These are phyloP conservation scores for Tenebrio molitor DNA, from an alignment of 1,140 invertebrate species.

Conservation along the genomic window DNA sequence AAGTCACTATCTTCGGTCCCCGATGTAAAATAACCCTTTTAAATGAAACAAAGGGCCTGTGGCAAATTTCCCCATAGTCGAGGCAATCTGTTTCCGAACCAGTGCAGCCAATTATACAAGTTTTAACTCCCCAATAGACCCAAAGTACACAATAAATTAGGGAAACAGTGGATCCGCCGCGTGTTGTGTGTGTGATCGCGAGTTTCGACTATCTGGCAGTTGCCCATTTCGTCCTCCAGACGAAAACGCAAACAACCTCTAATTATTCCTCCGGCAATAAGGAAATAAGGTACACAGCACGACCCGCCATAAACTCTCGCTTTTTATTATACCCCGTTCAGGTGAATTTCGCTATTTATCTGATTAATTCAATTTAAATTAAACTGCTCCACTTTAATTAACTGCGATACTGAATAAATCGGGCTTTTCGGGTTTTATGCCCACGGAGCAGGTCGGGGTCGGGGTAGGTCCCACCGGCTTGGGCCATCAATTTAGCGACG, in stretches of 20 bases:
- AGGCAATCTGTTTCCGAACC: slow-evolving; percentile 65
- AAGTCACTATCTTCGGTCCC: slow-evolving; percentile 56
- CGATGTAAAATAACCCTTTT: slow-evolving; percentile 58
- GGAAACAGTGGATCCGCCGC: slow-evolving; percentile 50
- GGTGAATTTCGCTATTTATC: slow-evolving; percentile 38
- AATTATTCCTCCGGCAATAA: slow-evolving; percentile 29
- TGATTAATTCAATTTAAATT: slow-evolving; percentile 41
- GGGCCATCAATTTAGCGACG: slow-evolving; percentile 7
- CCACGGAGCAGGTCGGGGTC: slow-evolving; percentile 1
- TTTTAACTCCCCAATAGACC: slow-evolving; percentile 55
- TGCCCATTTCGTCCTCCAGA: not conserved
- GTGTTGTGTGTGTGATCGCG: slow-evolving; percentile 37
- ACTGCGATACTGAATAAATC: slow-evolving; percentile 31
- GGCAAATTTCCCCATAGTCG: slow-evolving; percentile 59
- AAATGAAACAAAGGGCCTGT: slow-evolving; percentile 58
- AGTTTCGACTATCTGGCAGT: slow-evolving; percentile 30
- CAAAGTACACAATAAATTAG: slow-evolving; percentile 57
- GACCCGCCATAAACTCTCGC: slow-evolving; percentile 16
- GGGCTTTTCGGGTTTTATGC: slow-evolving; percentile 12
- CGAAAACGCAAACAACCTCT: slow-evolving; percentile 18
- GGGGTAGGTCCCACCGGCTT: not conserved
- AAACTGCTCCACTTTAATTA: slow-evolving; percentile 35
- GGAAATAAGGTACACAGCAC: slow-evolving; percentile 36
- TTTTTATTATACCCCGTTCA: slow-evolving; percentile 37
- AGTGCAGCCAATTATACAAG: slow-evolving; percentile 62